Evolutionary conservation across 2,797 vertebrate species (phyloP).

Genomic region (Periparus ater): DNA sequence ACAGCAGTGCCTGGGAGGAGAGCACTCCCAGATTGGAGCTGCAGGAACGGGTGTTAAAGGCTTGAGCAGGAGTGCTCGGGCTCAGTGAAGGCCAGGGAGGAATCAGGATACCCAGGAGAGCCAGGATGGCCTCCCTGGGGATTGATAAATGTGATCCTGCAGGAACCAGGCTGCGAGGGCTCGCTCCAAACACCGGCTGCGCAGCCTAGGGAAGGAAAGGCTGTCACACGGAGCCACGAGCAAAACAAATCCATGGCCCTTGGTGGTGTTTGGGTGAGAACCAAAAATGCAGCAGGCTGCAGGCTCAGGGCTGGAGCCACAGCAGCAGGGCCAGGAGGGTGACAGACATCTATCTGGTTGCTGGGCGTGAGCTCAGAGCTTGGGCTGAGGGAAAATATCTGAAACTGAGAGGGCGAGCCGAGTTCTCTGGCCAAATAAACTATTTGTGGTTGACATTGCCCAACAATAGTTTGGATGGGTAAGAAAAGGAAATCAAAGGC

Average conservation of each 20-base stretch:
- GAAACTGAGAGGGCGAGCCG: not conserved
- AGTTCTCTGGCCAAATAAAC: not conserved
- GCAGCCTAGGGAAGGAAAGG: not conserved
- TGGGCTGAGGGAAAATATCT: not conserved
- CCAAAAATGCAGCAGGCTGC: not conserved
- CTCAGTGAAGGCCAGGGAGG: not conserved
- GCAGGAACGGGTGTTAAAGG: not conserved
- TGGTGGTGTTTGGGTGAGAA: not conserved
- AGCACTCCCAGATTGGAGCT: not conserved
- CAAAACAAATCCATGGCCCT: not conserved
- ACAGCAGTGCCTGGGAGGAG: not conserved
- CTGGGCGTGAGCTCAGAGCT: not conserved
- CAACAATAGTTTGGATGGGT: slow-evolving; percentile 29
- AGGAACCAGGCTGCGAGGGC: not conserved
- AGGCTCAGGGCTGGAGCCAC: not conserved
- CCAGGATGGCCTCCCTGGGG: not conserved
- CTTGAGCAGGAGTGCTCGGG: not conserved
- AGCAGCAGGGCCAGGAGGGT: not conserved
- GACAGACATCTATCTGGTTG: not conserved
- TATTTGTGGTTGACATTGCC: not conserved
- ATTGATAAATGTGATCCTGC: not conserved
- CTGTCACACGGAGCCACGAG: not conserved
- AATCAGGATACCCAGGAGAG: fast-evolving
- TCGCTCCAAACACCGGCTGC: not conserved
- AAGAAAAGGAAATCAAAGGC: slow-evolving; percentile 21